Percentiles rank a stretch among this genome's conserved stretches.
These are phyloP conservation scores for Hylaeus anthracinus DNA, from an alignment of 1,140 invertebrate genomes.

Conservation along the genomic window DNA sequence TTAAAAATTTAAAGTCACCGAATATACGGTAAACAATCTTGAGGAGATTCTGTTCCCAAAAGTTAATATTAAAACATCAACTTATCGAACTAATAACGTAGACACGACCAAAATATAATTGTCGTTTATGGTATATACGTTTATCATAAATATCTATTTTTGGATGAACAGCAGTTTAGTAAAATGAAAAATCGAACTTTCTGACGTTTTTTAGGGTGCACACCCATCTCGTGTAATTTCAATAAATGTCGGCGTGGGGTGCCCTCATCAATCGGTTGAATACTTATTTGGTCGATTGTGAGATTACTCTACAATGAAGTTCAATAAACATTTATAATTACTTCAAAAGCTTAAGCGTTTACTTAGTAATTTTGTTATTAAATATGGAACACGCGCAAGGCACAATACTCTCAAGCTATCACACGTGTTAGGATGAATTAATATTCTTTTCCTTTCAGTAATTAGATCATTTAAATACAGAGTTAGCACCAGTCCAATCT, in stretches of 20 bases:
- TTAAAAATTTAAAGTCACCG: conserved; percentile 11
- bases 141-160: conserved; percentile 64
- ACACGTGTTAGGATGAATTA: conserved; percentile 70
- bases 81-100: conserved; percentile 27
- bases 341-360: conserved; percentile 62
- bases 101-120: conserved; percentile 18
- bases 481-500: conserved; percentile 70
- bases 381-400: conserved; percentile 77
- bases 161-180: conserved; percentile 72
- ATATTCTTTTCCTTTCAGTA: conserved; percentile 44
- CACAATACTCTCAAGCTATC: conserved; percentile 76
- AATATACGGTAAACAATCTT: background rate
- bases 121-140: conserved; percentile 17
- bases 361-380: conserved; percentile 65
- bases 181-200: conserved; percentile 69
- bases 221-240: conserved; percentile 68
- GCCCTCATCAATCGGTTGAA: conserved; percentile 72
- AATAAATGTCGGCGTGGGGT: conserved; percentile 63
- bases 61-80: conserved; percentile 25
- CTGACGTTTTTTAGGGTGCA: conserved; percentile 66
- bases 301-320: conserved; percentile 79
- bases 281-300: conserved; percentile 76
- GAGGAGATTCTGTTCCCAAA: conserved; percentile 19
- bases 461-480: conserved; percentile 63
- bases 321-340: conserved; percentile 62